These are phyloP conservation scores for Halictus quadricinctus DNA, from an alignment of 2,888 invertebrate genomes.

Conservation along the genomic window DNA sequence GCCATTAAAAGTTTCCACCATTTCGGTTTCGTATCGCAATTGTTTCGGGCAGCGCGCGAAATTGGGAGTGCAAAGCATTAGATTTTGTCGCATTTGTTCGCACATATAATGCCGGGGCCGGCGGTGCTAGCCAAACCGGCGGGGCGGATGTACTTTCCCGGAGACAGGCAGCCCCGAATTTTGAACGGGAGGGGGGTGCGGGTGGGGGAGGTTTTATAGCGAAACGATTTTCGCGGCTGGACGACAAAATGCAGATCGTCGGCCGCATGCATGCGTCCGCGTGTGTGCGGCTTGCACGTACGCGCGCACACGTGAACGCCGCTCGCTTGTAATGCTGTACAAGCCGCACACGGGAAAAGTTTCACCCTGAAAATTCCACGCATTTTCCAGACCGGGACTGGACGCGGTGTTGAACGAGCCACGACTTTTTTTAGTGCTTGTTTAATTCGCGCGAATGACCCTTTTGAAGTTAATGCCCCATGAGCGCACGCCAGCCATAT, in stretches of 20 bases:
- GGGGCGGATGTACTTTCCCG: constrained; percentile 50
- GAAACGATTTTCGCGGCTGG: constrained; percentile 64
- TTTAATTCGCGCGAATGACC: constrained; percentile 68
- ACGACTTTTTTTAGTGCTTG: constrained; percentile 70
- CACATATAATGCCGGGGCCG: constrained; percentile 49
- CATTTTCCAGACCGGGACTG: constrained; percentile 60
- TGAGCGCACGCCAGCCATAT: constrained; percentile 59
- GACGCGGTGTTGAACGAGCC: constrained; percentile 60
- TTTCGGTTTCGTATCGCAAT: constrained; percentile 41
- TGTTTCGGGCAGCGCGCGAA: constrained; percentile 34
- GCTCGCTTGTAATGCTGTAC: constrained; percentile 32
- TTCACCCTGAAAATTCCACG: constrained; percentile 63
- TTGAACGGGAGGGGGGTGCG: constrained; percentile 41
- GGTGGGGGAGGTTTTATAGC: constrained; percentile 51
- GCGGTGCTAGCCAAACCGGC: constrained; percentile 38
- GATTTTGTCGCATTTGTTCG: constrained; percentile 65
- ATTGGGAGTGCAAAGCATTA: constrained; percentile 63
- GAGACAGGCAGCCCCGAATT: constrained; percentile 60
- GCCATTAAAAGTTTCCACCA: constrained; percentile 47
- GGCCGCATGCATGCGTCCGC: constrained; percentile 4
- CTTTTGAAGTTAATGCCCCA: constrained; percentile 71
- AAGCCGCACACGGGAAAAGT: constrained; percentile 46
- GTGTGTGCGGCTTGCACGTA: background rate
- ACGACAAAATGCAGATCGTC: constrained; percentile 60
- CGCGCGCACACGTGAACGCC: background rate